These are phyloP conservation scores for Scaptodrosophila lebanonensis DNA, from an alignment of 1,140 invertebrate species.

Conservation along the genomic window DNA sequence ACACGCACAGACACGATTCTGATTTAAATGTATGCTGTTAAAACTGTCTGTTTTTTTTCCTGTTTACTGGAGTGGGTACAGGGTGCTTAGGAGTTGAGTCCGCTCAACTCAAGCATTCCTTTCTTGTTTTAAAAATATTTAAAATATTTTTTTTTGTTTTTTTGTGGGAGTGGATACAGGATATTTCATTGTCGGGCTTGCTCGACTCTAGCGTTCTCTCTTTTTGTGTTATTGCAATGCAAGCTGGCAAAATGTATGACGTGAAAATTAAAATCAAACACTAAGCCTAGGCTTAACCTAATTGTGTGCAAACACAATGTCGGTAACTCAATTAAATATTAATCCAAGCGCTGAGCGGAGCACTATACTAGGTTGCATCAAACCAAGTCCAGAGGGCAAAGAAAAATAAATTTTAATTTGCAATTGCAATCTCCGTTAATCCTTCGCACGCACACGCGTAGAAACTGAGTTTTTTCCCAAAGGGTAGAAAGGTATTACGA, in stretches of 20 bases:
- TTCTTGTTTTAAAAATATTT: no score
- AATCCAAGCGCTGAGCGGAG: conserved; percentile 44
- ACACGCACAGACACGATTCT: no score
- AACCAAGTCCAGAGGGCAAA: background rate
- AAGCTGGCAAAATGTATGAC: conserved; percentile 50
- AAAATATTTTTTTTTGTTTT: no score
- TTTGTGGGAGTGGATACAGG: no score
- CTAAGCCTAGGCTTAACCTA: conserved; percentile 71
- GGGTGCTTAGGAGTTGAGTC: no score
- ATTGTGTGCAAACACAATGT: conserved; percentile 76
- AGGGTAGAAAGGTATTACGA: no score
- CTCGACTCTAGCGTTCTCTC: conserved; percentile 16
- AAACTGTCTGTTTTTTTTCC: no score
- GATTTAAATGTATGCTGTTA: no score
- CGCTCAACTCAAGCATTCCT: no score
- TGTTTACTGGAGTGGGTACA: no score
- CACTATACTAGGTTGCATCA: background rate
- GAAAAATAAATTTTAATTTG: conserved; percentile 76
- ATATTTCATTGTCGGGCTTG: no score
- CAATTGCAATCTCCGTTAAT: conserved; percentile 77
- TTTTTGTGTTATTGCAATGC: conserved; percentile 42
- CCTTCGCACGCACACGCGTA: conserved; percentile 70
- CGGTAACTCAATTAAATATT: conserved; percentile 76
- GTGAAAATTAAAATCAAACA: conserved; percentile 76
- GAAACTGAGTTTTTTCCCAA: no score